These are phyloP conservation scores for Acrobeloides nanus DNA, from an alignment of 2,888 invertebrate species.

Conservation along the genomic window DNA sequence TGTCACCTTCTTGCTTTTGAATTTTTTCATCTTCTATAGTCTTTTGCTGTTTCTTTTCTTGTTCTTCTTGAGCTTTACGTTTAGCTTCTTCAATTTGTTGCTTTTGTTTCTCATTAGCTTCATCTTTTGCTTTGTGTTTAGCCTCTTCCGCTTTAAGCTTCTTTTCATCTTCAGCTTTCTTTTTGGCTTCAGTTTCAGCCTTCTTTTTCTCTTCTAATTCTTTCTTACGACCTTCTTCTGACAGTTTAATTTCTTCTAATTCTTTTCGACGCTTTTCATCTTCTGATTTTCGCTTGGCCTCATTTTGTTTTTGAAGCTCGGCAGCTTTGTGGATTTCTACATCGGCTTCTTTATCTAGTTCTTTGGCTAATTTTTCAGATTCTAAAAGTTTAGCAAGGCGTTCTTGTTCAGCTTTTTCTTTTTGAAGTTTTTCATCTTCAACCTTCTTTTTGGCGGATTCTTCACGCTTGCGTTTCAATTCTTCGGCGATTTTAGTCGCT, in stretches of 20 bases:
- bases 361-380: slow-evolving; percentile 13
- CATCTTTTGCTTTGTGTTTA: slow-evolving; percentile 8
- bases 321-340: no score
- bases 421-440: slow-evolving; percentile 17
- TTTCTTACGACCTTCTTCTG: slow-evolving; percentile 1
- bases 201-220: not conserved
- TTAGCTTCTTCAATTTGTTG: slow-evolving; percentile 10
- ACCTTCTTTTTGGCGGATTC: slow-evolving; percentile 17
- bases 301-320: slow-evolving; percentile 14
- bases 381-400: slow-evolving; percentile 8
- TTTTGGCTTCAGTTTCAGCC: slow-evolving; percentile 10
- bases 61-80: slow-evolving; percentile 4
- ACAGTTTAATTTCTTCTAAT: slow-evolving; percentile 13
- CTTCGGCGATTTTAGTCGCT: slow-evolving; percentile 26
- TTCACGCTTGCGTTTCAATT: slow-evolving; percentile 10
- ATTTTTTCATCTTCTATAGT: slow-evolving; percentile 1
- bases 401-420: slow-evolving; percentile 7
- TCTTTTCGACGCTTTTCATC: slow-evolving; percentile 4
- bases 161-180: slow-evolving; percentile 19
- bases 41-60: slow-evolving; percentile 10
- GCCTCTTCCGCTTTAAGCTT: slow-evolving; percentile 1
- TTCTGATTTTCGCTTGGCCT: slow-evolving; percentile 13
- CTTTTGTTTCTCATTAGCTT: slow-evolving; percentile 3
- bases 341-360: slow-evolving; percentile 4
- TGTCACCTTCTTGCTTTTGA: slow-evolving; percentile 1